Base-by-base conservation (phyloP, 2,888 invertebrate genomes). In the Drosophila borealis region DNA sequence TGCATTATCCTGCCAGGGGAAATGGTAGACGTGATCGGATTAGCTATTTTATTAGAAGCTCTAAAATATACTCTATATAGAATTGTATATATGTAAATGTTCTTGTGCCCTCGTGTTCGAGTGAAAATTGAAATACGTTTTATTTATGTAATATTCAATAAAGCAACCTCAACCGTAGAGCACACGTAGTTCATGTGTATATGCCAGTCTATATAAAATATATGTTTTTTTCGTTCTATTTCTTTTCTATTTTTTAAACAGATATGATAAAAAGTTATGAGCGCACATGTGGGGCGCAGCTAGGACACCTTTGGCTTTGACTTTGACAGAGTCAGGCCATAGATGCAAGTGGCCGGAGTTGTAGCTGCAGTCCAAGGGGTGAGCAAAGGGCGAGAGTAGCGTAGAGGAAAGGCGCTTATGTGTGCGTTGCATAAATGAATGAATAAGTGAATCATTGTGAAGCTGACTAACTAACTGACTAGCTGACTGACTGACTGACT, bases 41-140 rank as follows among this genome's bases (percentile, higher is more conserved):
- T 89, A 85, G 74, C 74, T 84, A 84, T 89, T 85, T 89, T 89
- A 89, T 79, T 77, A 72, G 84, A 87, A 81, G 76, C 81, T 65
- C 69, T 81, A 69, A 69, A 81, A 80, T 56, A 81, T 72, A 74
- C 17, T 55, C 75, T 36, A 17, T 41, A 21, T 14, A n/a, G 11
- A 34, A 49, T 29, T 49, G 3, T 19, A 42, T 37, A n/a, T 55
- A 51, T 55, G 42, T 5, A 42, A 10, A 33, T 44, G 11, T 48
- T 8, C 29, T 29, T 29, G 8, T 29, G 8, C 44, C 44, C 44
- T 37, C 41, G 46, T 29, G 41, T 51, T 67, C 13, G 50, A 42
- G 68, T 68, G 81, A 74, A 87, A 89, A 89, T 89, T 84, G 84
- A 89, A 89, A 89, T 81, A 78, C 71, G 69, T 71, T 84, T 77